phyloP scores from a whole-genome alignment of 2,888 invertebrate genomes.

The Ypsolopha sequella region DNA sequence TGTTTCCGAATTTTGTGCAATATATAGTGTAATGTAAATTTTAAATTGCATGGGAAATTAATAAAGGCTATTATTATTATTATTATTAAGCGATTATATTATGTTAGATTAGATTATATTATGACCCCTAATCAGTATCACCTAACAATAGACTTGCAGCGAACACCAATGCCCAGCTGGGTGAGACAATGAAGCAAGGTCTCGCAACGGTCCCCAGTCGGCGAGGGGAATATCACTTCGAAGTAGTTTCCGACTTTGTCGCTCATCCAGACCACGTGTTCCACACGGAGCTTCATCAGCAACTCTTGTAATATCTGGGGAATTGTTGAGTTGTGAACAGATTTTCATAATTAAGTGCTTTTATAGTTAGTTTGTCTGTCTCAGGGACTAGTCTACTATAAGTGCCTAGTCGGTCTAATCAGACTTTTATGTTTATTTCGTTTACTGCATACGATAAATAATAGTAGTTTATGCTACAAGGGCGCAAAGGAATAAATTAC shows the following conservation, averaged over 20 bases:
- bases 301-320: constrained; percentile 76
- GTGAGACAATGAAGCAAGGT: constrained; percentile 81
- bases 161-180: constrained; percentile 77
- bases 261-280: constrained; percentile 78
- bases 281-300: constrained; percentile 74
- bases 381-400: no score
- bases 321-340: background rate
- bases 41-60: no score
- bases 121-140: constrained; percentile 44
- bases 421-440: no score
- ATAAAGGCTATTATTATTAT: no score
- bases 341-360: background rate
- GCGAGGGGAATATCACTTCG: constrained; percentile 78
- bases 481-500: no score
- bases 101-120: no score
- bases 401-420: no score
- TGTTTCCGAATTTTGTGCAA: no score
- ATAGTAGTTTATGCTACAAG: no score
- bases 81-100: no score
- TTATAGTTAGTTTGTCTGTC: background rate
- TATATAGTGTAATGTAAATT: no score
- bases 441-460: no score
- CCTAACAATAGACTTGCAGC: constrained; percentile 80
- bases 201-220: constrained; percentile 78
- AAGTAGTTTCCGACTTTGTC: constrained; percentile 77